Percentiles rank a stretch among this genome's conserved stretches.
phyloP scores from a whole-genome alignment of 1,140 invertebrate species.

The Copidosoma floridanum region DNA sequence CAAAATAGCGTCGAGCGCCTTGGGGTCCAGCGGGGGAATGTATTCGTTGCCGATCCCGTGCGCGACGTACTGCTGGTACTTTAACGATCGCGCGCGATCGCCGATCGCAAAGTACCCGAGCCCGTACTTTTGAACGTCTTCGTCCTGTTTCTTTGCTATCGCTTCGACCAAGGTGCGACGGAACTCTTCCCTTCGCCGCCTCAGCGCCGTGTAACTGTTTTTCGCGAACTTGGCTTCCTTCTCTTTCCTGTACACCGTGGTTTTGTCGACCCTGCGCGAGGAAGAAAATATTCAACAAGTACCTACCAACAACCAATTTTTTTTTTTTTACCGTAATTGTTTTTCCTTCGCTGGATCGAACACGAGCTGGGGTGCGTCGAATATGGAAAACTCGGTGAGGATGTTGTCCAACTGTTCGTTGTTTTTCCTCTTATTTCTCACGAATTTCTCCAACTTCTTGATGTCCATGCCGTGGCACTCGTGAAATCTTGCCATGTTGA shows the following conservation, averaged over 20 bases:
- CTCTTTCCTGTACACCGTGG: no score
- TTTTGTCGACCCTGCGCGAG: neutral
- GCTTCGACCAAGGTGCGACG: slow-evolving; percentile 63
- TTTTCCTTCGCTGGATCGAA: neutral
- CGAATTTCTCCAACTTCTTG: neutral
- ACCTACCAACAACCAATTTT: neutral
- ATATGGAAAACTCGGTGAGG: slow-evolving; percentile 1
- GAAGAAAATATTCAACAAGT: no score
- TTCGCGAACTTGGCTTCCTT: slow-evolving; percentile 40
- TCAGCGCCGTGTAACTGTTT: slow-evolving; percentile 65
- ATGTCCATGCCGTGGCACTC: neutral
- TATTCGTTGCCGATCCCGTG: slow-evolving; percentile 85
- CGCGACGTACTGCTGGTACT: slow-evolving; percentile 88
- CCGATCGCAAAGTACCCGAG: slow-evolving; percentile 50
- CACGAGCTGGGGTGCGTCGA: neutral
- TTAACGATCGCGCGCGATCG: slow-evolving; percentile 67
- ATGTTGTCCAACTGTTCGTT: slow-evolving; percentile 7
- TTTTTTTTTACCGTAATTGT: neutral
- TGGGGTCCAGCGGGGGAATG: slow-evolving; percentile 71
- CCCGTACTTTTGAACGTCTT: slow-evolving; percentile 46
- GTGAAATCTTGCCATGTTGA: no score
- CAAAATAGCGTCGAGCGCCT: slow-evolving; percentile 59
- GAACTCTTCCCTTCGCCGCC: slow-evolving; percentile 79
- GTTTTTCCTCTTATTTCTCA: neutral
- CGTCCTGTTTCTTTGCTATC: slow-evolving; percentile 39